Evolutionary conservation across 2,888 invertebrate genomes (phyloP), one percentile per base, ranked within the genome.

Genomic region (Pheosia tremula): DNA sequence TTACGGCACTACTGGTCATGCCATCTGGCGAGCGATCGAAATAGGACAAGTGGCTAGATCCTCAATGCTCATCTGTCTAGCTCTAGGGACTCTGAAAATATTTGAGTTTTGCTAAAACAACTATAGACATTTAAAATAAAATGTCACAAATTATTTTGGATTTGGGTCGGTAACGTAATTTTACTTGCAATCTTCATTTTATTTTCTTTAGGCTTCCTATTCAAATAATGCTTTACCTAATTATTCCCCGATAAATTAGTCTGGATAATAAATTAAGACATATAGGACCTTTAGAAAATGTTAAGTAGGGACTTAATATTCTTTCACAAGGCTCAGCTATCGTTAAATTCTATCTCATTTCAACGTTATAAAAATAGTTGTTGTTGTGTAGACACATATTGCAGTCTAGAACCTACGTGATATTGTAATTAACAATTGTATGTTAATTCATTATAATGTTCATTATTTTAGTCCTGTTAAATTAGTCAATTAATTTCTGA

Each of bases 401-500:
- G 47, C 3, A 47, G 11, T n/a, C 1, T n/a, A n/a, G n/a, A n/a
- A n/a, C n/a, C n/a, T n/a, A n/a, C n/a, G n/a, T n/a, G n/a, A n/a
- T n/a, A n/a, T n/a, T n/a, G n/a, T n/a, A n/a, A n/a, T n/a, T n/a
- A n/a, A n/a, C n/a, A n/a, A n/a, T n/a, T n/a, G n/a, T n/a, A n/a
- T n/a, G n/a, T 11, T 11, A 47, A 47, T 47, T 4, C 47, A 47
- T 47, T 24, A 47, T 45, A 45, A 10, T 5, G 0, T 47, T 47
- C n/a, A n/a, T 47, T 5, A 47, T 47, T 47, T 8, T 11, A 47
- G 45, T 10, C 8, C 24, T 24, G 50, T 24, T 50, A 6, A 50
- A 50, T 50, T 24, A 24, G 50, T 50, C 24, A 50, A 24, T 24
- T 3, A 13, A 24, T 7, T 24, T n/a, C 37, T 57, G 67, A 66